Evolutionary conservation across 2,797 vertebrate genomes (phyloP), one percentile per base, ranked within the genome.

Genomic region (Megaceryle alcyon): DNA sequence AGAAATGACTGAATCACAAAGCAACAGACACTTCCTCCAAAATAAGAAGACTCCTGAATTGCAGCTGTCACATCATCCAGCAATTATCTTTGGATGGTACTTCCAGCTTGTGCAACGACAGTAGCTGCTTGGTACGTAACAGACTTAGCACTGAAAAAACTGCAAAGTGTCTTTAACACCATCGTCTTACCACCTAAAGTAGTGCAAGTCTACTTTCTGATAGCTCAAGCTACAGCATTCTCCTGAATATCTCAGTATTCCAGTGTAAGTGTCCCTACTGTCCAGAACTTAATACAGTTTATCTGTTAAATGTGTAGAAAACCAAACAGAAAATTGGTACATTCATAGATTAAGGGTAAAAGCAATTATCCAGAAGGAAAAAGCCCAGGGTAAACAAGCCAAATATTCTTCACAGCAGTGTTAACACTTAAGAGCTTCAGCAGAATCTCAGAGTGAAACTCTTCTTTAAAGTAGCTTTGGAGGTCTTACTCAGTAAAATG

Each of bases 31-130:
- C 75, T 91, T 96, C 82, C 82, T 90, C 77, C 56, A 90, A 79
- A 92, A 95, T 49, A 82, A 63, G 54, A 85, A 90, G 66, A 91
- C 72, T 86, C 79, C 77, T 90, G 72, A 92, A 88, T 66, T 94
- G 86, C 88, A 92, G 90, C 88, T 94, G 93, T 85, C 80, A 80
- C 57, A 80, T 63, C 88, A 91, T 60, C 60, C 83, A 95, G 68
- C 70, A 92, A 54, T 92, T 92, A 90, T 60, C 77, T 79, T 82
- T 73, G 80, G 54, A 66, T 84, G 59, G 22, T 76, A 64, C 53
- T 86, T 90, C 63, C 75, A 94, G 70, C 63, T 57, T 64, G 66
- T 88, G 81, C 70, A 61, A 73, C 14, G 33, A 37, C 39, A 71
- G 39, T 82, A 80, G 31, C 66, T 88, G 48, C 22, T 63, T 86